These are phyloP conservation scores for Rynchops niger DNA, from an alignment of 2,113 vertebrate species.

Conservation along the genomic window DNA sequence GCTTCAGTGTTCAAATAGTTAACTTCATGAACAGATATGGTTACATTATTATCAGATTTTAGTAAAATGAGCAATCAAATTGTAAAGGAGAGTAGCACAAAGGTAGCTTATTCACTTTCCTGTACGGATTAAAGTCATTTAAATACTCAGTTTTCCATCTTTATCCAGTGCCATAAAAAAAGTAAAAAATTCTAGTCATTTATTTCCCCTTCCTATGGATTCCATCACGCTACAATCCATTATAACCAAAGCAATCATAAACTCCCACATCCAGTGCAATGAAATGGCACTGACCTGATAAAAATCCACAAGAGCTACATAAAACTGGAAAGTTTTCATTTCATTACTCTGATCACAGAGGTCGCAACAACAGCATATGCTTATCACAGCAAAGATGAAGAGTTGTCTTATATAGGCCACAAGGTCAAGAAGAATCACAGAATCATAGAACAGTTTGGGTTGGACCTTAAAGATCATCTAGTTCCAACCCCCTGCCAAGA, in stretches of 20 bases:
- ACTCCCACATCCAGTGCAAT: neutral
- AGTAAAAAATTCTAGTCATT: neutral
- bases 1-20: neutral
- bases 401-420: neutral
- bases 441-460: neutral
- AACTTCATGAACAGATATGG: neutral
- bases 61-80: neutral
- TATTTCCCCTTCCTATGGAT: neutral
- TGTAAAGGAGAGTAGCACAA: neutral
- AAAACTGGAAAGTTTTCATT: neutral
- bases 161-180: neutral
- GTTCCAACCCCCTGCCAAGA: neutral
- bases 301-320: neutral
- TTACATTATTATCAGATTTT: neutral
- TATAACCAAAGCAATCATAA: neutral
- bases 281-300: neutral
- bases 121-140: neutral
- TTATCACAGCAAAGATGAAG: neutral
- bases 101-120: neutral
- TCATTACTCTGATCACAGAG: neutral
- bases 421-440: neutral
- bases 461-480: neutral
- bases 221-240: neutral
- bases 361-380: fast-evolving
- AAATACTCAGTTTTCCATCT: neutral